Conservation (phyloP, 2,888 invertebrate species). For the Trichopoda pennipes region DNA sequence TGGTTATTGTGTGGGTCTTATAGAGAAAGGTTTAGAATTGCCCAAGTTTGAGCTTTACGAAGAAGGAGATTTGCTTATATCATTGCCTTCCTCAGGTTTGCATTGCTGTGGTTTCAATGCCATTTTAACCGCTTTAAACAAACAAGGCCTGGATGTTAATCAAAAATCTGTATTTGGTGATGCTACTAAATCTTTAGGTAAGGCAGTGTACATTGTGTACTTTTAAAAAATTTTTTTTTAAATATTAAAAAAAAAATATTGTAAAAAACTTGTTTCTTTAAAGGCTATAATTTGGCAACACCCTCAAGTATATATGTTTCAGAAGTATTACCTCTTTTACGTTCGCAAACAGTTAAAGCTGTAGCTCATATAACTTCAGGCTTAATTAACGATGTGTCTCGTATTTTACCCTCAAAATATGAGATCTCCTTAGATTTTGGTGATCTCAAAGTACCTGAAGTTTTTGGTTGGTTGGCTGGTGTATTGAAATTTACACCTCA, state of each 20-base stretch:
- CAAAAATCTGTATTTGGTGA: slow-evolving; percentile 84
- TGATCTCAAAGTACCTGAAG: slow-evolving; percentile 87
- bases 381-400: slow-evolving; percentile 91
- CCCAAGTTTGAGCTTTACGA: slow-evolving; percentile 86
- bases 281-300: slow-evolving; percentile 89
- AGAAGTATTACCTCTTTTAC: slow-evolving; percentile 87
- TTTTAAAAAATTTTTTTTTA: background rate
- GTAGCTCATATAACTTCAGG: slow-evolving; percentile 97
- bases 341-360: slow-evolving; percentile 88
- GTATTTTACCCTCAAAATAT: slow-evolving; percentile 87
- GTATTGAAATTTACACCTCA: slow-evolving; percentile 87
- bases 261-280: too few relatives aligned
- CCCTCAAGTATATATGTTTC: slow-evolving; percentile 95
- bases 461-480: slow-evolving; percentile 94
- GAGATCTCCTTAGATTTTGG: slow-evolving; percentile 87
- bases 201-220: slow-evolving; percentile 51
- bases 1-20: slow-evolving; percentile 96
- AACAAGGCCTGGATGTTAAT: slow-evolving; percentile 84
- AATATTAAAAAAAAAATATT: too few relatives aligned
- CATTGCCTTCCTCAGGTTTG: slow-evolving; percentile 92
- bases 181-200: slow-evolving; percentile 84
- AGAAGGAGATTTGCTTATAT: slow-evolving; percentile 91
- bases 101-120: slow-evolving; percentile 98
- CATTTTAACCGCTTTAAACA: slow-evolving; percentile 89
- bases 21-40: slow-evolving; percentile 87